Conservation (phyloP, 30 jellyfish, hydroid and myxozoan genomes). For the Chrysaora quinquecirrha region DNA sequence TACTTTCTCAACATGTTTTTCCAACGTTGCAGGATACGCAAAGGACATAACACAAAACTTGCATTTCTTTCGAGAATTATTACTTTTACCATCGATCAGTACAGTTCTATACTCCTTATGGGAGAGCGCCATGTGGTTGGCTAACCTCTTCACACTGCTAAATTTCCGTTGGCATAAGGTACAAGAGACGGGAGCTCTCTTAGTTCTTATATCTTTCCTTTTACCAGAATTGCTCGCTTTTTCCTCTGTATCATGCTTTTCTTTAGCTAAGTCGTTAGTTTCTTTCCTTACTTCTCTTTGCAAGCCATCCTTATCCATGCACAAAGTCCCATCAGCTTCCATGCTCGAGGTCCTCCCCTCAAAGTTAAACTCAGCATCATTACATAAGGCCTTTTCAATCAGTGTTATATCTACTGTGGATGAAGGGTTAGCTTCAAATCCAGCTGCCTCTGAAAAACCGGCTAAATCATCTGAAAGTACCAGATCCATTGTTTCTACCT, state of each 20-base stretch:
- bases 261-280: neutral
- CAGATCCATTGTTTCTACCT: too few species aligned
- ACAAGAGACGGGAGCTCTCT: constrained; percentile 18
- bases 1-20: constrained; percentile 6
- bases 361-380: too few species aligned
- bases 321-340: too few species aligned
- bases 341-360: too few species aligned
- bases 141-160: constrained; percentile 26
- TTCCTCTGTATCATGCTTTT: neutral
- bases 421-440: too few species aligned
- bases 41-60: neutral
- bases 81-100: neutral
- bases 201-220: neutral
- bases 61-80: neutral
- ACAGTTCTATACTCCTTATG: constrained; percentile 28
- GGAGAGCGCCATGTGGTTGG: constrained; percentile 29
- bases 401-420: too few species aligned
- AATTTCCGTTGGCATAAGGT: constrained; percentile 32
- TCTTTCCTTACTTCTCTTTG: neutral
- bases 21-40: constrained; percentile 5
- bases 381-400: too few species aligned
- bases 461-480: too few species aligned
- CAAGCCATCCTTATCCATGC: neutral
- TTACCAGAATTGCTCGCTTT: neutral
- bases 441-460: too few species aligned